Conservation (phyloP, 2,888 invertebrate species). For the Cepaea hortensis region DNA sequence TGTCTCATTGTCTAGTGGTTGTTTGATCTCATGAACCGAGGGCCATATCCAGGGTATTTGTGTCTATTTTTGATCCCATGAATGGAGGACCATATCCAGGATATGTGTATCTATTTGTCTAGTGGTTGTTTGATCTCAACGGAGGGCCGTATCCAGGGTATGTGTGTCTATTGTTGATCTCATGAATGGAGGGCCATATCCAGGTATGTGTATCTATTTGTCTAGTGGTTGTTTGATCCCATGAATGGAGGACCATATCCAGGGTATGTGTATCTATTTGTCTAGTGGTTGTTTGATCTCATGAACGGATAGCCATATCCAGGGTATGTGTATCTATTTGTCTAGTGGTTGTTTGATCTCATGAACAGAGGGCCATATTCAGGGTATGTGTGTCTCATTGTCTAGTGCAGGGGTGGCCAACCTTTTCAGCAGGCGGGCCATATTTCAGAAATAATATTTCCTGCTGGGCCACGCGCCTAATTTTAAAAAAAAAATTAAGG, state of each 20-base stretch:
- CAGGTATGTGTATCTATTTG: conserved; percentile 80
- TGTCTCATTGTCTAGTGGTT: not conserved
- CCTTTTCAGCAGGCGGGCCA: too few relatives aligned
- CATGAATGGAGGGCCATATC: conserved; percentile 88
- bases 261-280: conserved; percentile 76
- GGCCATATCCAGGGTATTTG: conserved; percentile 82
- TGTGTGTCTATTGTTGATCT: conserved; percentile 86
- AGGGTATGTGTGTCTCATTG: conserved; percentile 82
- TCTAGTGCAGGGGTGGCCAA: conserved; percentile 90
- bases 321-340: conserved; percentile 80
- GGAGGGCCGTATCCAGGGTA: conserved; percentile 88
- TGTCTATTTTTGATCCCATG: conserved; percentile 90
- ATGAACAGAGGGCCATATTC: conserved; percentile 90
- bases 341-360: conserved; percentile 83
- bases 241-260: conserved; percentile 89
- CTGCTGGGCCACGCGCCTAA: too few relatives aligned
- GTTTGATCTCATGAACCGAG: conserved; percentile 93
- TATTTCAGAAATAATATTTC: conserved; percentile 90
- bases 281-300: conserved; percentile 84
- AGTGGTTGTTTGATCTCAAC: conserved; percentile 85
- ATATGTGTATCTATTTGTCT: conserved; percentile 78
- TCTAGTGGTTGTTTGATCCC: conserved; percentile 84
- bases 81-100: conserved; percentile 89
- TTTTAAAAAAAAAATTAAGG: too few relatives aligned
- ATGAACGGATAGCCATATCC: conserved; percentile 89